Evolutionary conservation across 2,113 vertebrate species (phyloP).

Genomic region (Cephalopterus ornatus): DNA sequence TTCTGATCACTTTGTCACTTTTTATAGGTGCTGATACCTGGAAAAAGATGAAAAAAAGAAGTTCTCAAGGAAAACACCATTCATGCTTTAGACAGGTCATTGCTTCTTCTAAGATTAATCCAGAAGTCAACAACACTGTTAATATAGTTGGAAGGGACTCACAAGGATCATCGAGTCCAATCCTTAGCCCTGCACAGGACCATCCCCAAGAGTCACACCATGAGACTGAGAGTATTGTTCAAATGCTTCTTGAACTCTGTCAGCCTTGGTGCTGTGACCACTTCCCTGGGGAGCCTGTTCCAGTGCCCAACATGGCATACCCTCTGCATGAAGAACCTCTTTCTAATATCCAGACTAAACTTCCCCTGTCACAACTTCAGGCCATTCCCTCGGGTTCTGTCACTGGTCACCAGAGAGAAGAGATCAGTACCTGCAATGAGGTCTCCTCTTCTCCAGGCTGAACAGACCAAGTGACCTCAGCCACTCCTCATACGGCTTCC

Average conservation of each 20-base stretch:
- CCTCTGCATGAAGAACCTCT: not conserved
- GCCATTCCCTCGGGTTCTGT: not conserved
- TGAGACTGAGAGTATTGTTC: not conserved
- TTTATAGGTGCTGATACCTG: not conserved
- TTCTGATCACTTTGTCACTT: not conserved
- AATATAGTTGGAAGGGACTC: not conserved
- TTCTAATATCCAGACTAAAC: not conserved
- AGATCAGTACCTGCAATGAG: not conserved
- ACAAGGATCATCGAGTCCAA: not conserved
- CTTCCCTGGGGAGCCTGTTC: not conserved
- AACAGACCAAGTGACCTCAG: no score
- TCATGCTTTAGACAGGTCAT: not conserved
- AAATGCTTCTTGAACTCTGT: not conserved
- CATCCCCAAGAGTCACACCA: not conserved
- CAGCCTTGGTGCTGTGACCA: not conserved
- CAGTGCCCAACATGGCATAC: not conserved
- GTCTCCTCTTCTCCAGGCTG: no score
- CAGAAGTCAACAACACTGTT: not conserved
- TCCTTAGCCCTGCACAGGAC: not conserved
- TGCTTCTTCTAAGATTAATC: not conserved
- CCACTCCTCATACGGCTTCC: no score
- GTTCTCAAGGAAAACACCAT: not conserved
- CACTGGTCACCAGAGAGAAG: not conserved
- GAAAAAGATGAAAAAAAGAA: not conserved
- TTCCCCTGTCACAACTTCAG: not conserved